Evolutionary conservation across 2,113 vertebrate species (phyloP), one percentile per base, ranked within the genome.

Genomic region (Cyanistes caeruleus): DNA sequence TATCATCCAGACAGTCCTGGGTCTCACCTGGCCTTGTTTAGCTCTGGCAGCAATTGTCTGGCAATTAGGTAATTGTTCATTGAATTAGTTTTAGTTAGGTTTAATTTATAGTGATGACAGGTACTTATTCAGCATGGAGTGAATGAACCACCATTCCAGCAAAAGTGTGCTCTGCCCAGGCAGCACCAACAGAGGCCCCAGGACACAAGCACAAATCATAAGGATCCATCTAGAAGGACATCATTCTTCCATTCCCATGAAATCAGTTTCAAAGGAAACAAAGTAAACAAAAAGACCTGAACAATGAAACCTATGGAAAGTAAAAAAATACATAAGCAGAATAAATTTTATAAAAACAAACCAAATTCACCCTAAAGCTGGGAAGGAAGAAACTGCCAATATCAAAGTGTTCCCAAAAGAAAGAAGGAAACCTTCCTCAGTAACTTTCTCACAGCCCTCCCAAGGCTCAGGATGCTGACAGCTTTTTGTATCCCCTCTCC

Each of bases 151-250:
- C 10, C 16, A 17, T 20, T 46, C 15, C 17, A 81, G 49, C 30
- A n/a, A 4, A 33, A 41, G 9, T 3, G 8, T 24, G 16, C 39
- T n/a, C 28, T 24, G 13, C 12, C 12, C 5, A 16, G 37, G 39
- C 28, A 63, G 20, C 8, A 41, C 5, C 25, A 68, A 11, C 6
- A 63, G 13, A 65, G 37, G 46, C 5, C 1, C 10, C 55, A 83
- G n/a, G 6, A 52, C 10, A 28, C 0, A 14, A 52, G 5, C 24
- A 91, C 12, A 41, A 27, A 76, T 37, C 28, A 19, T 3, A 9
- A n/a, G 6, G 14, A 67, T 25, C 30, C 2, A 0, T 23, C n/a
- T 1, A 2, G 33, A 35, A 80, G 4, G 24, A 43, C 8, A 28
- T 35, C 2, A 3, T n/a, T 31, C 2, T 16, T 44, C 31, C 30